Evolutionary conservation across 2,888 invertebrate species (phyloP).

Genomic region (Cantharis flavilabris): DNA sequence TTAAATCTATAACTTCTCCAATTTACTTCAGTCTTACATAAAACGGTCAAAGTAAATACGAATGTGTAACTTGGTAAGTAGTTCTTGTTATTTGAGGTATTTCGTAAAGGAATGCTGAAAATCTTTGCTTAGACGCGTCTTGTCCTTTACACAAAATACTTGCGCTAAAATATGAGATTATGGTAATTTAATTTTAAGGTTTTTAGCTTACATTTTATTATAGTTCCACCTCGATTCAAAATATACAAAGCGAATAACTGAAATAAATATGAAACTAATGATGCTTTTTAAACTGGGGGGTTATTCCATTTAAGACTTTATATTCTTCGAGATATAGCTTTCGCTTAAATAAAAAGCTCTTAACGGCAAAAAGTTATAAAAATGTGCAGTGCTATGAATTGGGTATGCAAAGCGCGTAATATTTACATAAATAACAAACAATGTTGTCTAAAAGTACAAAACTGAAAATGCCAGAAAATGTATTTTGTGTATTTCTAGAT

Average conservation of each 20-base stretch:
- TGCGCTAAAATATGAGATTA: neutral
- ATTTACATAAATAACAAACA: slow-evolving; percentile 4
- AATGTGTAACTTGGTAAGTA: slow-evolving; percentile 15
- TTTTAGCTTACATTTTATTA: neutral
- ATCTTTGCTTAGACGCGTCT: neutral
- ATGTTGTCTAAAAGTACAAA: slow-evolving; percentile 3
- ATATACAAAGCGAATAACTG: neutral
- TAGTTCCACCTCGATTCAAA: neutral
- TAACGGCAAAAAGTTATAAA: neutral
- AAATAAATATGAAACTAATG: neutral
- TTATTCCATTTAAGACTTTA: neutral
- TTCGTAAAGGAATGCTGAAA: slow-evolving; percentile 20
- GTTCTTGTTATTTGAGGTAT: slow-evolving; percentile 27
- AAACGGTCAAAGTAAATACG: neutral
- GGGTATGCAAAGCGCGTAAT: neutral
- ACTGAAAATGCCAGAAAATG: slow-evolving; percentile 1
- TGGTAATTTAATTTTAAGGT: neutral
- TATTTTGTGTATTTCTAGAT: slow-evolving; percentile 4
- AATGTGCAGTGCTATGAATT: neutral
- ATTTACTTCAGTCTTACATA: neutral
- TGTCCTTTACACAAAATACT: neutral
- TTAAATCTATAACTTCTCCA: neutral
- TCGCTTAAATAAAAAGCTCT: neutral
- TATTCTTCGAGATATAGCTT: neutral
- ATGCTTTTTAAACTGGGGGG: neutral